Base-by-base conservation (phyloP, 1,140 invertebrate genomes). In the Cylas formicarius region DNA sequence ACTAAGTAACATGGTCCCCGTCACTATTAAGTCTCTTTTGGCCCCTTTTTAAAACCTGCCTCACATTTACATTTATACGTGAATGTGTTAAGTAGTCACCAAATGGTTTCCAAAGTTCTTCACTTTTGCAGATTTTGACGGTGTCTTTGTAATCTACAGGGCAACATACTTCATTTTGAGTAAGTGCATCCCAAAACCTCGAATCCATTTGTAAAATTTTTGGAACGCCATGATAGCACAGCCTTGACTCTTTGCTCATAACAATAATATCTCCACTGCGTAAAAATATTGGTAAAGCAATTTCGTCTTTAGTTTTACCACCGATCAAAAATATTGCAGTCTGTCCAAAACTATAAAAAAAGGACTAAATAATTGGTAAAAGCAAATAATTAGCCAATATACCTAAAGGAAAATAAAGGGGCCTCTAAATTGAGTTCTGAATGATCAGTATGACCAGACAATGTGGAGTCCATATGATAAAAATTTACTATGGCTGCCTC, bases 401-500 rank as follows among this genome's bases (percentile, higher is more conserved):
- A 82, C 81, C 82, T 84, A 52, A 93, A 78, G 1, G 91, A 96
- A 57, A 96, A 79, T 10, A 96, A 67, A 0, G 93, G 92, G 8
- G 91, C 89, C 14, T 77, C 66, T 18, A 82, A 65, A 69, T 91
- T 84, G 2, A 77, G 63, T 71, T 97, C 93, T 0, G 92, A 96
- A 59, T 90, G 82, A 71, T 97, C 93, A 1, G 82, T 88, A 59
- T 97, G 93, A 0, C 86, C 88, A 22, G 86, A 83, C 18, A 96
- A 67, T 19, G 86, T 91, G 0, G 90, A 93, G 58, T 90, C 83
- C 70, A 90, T 76, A 50, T 90, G 84, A 62, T 97, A 97, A 65
- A 85, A 96, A 70, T 97, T 97, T 0, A 96, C 75, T 55, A 97
- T 96, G 1, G 86, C 90, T 32, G 93, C 91, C 70, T 97, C 81